phyloP scores from a whole-genome alignment of 2,797 vertebrate species.

The Phoebastria nigripes region DNA sequence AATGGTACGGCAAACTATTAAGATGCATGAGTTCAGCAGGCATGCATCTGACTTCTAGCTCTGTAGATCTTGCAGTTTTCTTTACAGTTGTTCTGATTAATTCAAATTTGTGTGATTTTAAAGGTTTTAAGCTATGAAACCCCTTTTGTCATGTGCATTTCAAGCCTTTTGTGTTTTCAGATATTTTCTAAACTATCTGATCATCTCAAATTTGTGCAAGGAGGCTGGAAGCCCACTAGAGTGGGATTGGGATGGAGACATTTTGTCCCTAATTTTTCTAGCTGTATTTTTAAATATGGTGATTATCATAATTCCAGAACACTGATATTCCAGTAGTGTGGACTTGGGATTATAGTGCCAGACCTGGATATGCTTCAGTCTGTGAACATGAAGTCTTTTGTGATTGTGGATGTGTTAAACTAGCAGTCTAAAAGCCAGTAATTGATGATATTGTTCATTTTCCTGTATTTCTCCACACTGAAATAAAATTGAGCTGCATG shows the following conservation, averaged over 20 bases:
- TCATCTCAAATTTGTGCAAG: background rate
- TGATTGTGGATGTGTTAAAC: background rate
- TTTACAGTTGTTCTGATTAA: background rate
- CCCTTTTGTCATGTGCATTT: background rate
- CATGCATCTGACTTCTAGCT: background rate
- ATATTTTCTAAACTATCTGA: background rate
- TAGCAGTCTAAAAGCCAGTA: background rate
- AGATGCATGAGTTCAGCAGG: background rate
- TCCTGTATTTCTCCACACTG: background rate
- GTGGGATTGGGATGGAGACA: background rate
- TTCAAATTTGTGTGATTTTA: background rate
- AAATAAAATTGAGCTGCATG: background rate
- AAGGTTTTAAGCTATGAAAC: background rate
- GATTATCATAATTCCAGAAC: background rate
- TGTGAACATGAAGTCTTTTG: background rate
- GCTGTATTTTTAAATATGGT: background rate
- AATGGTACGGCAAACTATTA: background rate
- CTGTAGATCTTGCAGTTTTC: background rate
- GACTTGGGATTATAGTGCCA: background rate
- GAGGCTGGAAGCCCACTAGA: background rate
- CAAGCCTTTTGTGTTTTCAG: background rate
- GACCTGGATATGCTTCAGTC: background rate
- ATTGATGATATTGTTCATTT: background rate
- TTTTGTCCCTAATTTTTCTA: background rate
- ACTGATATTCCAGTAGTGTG: background rate